Evolutionary conservation across 2,888 invertebrate species (phyloP).

Genomic region (Perdita meconis): DNA sequence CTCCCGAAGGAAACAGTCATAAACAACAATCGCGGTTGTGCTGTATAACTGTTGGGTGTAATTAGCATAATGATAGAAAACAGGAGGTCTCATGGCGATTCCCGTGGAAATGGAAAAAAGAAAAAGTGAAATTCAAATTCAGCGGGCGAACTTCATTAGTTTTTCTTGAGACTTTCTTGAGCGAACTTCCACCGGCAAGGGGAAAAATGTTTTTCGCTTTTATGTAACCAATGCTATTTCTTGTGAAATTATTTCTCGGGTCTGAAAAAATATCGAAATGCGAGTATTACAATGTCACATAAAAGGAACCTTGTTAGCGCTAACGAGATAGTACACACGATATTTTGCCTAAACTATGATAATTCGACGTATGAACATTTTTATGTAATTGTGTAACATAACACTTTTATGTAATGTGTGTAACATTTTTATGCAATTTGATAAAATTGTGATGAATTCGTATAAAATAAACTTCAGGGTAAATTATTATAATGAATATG

Average conservation of each 20-base stretch:
- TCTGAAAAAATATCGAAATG: not conserved
- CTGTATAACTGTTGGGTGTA: not conserved
- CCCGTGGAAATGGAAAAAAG: not conserved
- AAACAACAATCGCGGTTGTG: slow-evolving; percentile 9
- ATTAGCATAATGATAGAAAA: slow-evolving; percentile 26
- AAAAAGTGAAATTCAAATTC: slow-evolving; percentile 2
- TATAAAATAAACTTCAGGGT: too few relatives aligned
- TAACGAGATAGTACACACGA: too few relatives aligned
- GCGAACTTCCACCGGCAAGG: too few relatives aligned
- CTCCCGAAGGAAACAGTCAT: not conserved
- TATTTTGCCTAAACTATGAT: too few relatives aligned
- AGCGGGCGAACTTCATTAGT: not conserved
- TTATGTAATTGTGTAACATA: too few relatives aligned
- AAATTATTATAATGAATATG: too few relatives aligned
- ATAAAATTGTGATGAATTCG: too few relatives aligned
- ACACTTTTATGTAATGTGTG: too few relatives aligned
- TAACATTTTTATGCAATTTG: too few relatives aligned
- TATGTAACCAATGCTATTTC: not conserved
- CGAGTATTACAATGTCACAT: not conserved
- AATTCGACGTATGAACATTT: too few relatives aligned
- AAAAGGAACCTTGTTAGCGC: slow-evolving; percentile 8
- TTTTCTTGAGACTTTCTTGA: not conserved
- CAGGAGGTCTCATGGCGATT: not conserved
- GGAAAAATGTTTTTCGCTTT: not conserved
- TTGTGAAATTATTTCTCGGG: not conserved